phyloP scores from a whole-genome alignment of 2,888 invertebrate genomes.

The Aleiodes leptofemur region DNA sequence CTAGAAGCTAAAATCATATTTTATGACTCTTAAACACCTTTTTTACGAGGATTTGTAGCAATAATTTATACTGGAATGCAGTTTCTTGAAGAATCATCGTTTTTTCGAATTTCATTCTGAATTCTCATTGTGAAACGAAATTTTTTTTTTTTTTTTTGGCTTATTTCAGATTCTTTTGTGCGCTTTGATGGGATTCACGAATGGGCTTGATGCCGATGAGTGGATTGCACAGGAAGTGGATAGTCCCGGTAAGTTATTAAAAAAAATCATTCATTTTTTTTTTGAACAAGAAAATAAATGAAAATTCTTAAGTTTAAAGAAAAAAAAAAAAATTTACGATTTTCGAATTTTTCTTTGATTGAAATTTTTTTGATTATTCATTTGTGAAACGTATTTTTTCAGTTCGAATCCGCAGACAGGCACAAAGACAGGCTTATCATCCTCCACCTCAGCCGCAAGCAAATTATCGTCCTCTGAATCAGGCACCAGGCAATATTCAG shows the following conservation, averaged over 20 bases:
- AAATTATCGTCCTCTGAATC: conserved; percentile 64
- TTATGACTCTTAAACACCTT: background rate
- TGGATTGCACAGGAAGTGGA: background rate
- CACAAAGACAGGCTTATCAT: conserved; percentile 45
- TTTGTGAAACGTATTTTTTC: background rate
- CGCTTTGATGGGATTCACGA: conserved; percentile 34
- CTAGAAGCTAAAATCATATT: background rate
- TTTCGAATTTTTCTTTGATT: background rate
- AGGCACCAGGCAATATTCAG: conserved; percentile 67
- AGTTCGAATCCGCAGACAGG: conserved; percentile 50
- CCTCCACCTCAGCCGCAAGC: conserved; percentile 52
- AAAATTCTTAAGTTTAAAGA: background rate
- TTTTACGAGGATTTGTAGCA: conserved; percentile 2
- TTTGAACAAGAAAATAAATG: background rate
- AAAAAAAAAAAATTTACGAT: too few species aligned
- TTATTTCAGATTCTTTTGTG: conserved; percentile 29
- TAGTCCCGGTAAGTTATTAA: background rate
- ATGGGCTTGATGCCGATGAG: background rate
- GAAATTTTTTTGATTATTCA: too few species aligned
- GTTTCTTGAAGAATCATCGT: background rate
- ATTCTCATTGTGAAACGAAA: background rate
- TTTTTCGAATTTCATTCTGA: background rate
- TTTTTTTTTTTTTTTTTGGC: background rate
- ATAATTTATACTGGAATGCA: conserved; percentile 38
- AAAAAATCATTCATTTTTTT: background rate